Percentiles rank a stretch among this genome's conserved stretches.
Conservation (phyloP, 2,888 invertebrate species). For the Encarsia formosa region DNA sequence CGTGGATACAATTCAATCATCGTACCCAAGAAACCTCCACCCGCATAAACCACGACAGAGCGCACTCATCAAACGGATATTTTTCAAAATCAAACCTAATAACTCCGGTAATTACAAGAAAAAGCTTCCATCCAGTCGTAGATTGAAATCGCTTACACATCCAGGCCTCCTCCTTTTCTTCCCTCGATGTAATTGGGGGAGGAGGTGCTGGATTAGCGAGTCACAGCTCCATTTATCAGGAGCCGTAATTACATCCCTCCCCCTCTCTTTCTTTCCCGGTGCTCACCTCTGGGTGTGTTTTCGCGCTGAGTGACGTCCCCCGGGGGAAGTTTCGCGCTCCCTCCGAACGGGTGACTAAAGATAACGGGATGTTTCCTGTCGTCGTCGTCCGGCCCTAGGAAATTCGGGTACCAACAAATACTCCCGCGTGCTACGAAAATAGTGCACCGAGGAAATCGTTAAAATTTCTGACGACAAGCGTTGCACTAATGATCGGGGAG, state of each 20-base stretch:
- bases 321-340: conserved; percentile 18
- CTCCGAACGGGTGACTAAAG: conserved; percentile 40
- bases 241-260: conserved; percentile 43
- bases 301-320: conserved; percentile 22
- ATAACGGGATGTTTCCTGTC: conserved; percentile 46
- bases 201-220: conserved; percentile 46
- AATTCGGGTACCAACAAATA: too few relatives aligned
- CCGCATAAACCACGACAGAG: too few relatives aligned
- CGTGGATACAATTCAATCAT: too few relatives aligned
- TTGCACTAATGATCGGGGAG: conserved; percentile 15
- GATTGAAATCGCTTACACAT: conserved; percentile 13
- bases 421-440: too few relatives aligned
- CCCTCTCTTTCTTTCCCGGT: too few relatives aligned
- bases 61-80: too few relatives aligned
- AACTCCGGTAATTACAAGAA: too few relatives aligned
- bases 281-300: conserved; percentile 29
- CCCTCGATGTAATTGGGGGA: conserved; percentile 46
- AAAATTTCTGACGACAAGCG: conserved; percentile 15
- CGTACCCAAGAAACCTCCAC: too few relatives aligned
- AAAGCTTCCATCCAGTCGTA: conserved; percentile 16
- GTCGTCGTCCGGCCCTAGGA: too few relatives aligned
- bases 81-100: too few relatives aligned
- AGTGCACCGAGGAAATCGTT: conserved; percentile 15
- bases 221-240: conserved; percentile 50
- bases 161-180: conserved; percentile 11